phyloP scores from a whole-genome alignment of 1,140 invertebrate species.

The Anagrus nilaparvatae region DNA sequence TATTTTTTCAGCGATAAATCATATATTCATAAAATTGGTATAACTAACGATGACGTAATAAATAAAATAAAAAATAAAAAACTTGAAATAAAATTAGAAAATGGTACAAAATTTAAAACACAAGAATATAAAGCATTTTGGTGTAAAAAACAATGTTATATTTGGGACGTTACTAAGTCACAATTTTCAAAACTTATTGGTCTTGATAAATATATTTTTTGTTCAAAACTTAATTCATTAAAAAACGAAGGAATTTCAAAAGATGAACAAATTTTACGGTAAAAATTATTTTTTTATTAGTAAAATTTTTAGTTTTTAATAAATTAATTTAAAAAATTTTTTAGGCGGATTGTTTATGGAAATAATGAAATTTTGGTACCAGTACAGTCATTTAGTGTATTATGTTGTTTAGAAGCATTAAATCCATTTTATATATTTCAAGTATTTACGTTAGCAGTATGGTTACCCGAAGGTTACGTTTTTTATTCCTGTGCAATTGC shows the following conservation, averaged over 20 bases:
- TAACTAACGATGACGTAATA: conserved; percentile 19
- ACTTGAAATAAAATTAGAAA: conserved; percentile 34
- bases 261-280: conserved; percentile 43
- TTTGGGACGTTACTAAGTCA: conserved; percentile 51
- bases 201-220: conserved; percentile 50
- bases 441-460: conserved; percentile 72
- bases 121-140: conserved; percentile 43
- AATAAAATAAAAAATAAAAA: conserved; percentile 24
- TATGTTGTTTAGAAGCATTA: conserved; percentile 70
- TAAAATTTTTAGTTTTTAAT: neutral
- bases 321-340: conserved; percentile 4
- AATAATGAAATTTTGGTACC: conserved; percentile 71
- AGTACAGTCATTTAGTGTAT: conserved; percentile 55
- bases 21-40: neutral
- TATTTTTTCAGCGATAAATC: neutral
- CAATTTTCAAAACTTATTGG: conserved; percentile 55
- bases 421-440: conserved; percentile 97
- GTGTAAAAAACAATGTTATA: conserved; percentile 58
- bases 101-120: conserved; percentile 34
- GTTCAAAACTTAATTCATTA: conserved; percentile 47
- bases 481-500: conserved; percentile 81
- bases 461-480: conserved; percentile 73
- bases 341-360: conserved; percentile 65
- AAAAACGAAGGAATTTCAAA: conserved; percentile 45
- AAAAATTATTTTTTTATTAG: conserved; percentile 3